Evolutionary conservation across 2,113 vertebrate genomes (phyloP), one percentile per base, ranked within the genome.

Genomic region (Apaloderma vittatum): DNA sequence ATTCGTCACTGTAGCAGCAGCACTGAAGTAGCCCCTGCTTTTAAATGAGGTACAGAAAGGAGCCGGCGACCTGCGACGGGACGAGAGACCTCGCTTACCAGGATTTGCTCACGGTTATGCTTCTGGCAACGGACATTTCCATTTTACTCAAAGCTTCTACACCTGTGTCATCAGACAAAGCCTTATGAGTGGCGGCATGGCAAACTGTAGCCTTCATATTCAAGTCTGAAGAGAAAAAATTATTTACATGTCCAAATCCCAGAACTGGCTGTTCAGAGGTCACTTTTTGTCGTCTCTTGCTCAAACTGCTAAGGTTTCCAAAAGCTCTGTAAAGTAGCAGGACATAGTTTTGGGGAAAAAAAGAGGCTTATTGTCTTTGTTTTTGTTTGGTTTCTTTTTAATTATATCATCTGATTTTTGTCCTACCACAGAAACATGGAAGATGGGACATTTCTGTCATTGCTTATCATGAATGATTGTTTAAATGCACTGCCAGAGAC

Each of bases 41-140:
- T 36, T 8, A 32, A 71, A 40, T 27, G 57, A 77, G 34, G 79
- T 52, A 29, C 61, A 68, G 65, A 86, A 88, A 74, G 27, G 30
- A 67, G 52, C 62, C 49, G 48, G 65, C 36, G 67, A 73, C 68
- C 91, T 86, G 63, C 6, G 4, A 14, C 0, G 0, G 68, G 71
- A 78, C 4, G 15, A 93, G 82, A 88, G 59, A 76, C 48, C 49
- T 76, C 18, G 0, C 63, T 86, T 46, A 34, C 73, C 68, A 76
- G 63, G 68, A 90, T 78, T 88, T 75, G 83, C 79, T 92, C 72
- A 74, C 4, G 2, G 90, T 91, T 84, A 92, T 90, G 76, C 73
- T 92, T 68, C 85, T 86, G 93, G 93, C 89, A 85, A 90, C 75
- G 54, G 55, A 62, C 63, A 88, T 94, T 91, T 96, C 90, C 84